Percentiles rank a stretch among this genome's conserved stretches.
Evolutionary conservation across 2,888 invertebrate species (phyloP).

Genomic region (Mongoloraphidia duomilia): DNA sequence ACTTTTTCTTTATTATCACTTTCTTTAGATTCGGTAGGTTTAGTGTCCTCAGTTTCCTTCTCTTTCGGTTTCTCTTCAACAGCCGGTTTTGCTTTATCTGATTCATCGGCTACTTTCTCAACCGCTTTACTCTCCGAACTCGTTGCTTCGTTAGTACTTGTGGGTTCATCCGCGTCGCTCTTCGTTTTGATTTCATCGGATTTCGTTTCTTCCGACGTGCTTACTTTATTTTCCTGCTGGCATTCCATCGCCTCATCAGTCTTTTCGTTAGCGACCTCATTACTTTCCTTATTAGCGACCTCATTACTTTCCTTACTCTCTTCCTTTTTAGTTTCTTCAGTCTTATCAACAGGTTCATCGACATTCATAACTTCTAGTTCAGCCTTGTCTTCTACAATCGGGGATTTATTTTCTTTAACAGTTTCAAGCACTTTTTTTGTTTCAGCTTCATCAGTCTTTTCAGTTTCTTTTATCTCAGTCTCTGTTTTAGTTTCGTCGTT

Average conservation of each 20-base stretch:
- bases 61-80: constrained; percentile 18
- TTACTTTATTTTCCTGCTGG: not conserved
- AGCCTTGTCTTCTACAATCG: too few species aligned
- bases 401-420: not conserved
- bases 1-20: constrained; percentile 9
- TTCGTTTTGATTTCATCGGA: constrained; percentile 7
- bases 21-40: constrained; percentile 25
- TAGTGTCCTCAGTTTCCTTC: constrained; percentile 31
- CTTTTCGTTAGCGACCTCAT: constrained; percentile 19
- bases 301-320: not conserved
- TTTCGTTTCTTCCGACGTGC: constrained; percentile 3
- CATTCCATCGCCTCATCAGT: constrained; percentile 17
- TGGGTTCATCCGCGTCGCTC: constrained; percentile 4
- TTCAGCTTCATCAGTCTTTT: constrained; percentile 16
- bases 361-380: too few species aligned
- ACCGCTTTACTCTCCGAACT: constrained; percentile 17
- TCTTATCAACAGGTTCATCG: not conserved
- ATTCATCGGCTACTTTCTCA: constrained; percentile 12
- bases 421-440: constrained; percentile 12
- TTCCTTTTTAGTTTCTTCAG: not conserved
- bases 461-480: constrained; percentile 10
- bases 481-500: constrained; percentile 17
- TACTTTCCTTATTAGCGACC: too few species aligned
- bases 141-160: constrained; percentile 4
- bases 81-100: not conserved